A percentile compares a stretch with the other conserved stretches of the same genome.
phyloP scores from a whole-genome alignment of 2,797 vertebrate species.

The Pseudochirops corinnae region DNA sequence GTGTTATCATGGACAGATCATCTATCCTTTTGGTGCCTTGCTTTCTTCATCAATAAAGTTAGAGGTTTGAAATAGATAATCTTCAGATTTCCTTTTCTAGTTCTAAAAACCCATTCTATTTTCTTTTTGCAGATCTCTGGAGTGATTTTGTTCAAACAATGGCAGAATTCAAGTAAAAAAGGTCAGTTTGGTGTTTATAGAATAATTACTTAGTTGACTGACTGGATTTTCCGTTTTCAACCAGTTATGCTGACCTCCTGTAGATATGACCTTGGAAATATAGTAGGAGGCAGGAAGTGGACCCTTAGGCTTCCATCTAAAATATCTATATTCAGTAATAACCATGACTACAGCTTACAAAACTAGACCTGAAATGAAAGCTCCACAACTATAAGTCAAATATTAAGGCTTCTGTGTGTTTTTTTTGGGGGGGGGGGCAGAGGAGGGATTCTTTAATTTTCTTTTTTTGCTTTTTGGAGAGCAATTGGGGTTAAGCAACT shows the following conservation, averaged over 20 bases:
- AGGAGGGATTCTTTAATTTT: not conserved
- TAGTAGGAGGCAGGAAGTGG: not conserved
- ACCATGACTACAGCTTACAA: not conserved
- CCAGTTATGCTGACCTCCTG: not conserved
- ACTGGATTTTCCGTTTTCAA: constrained; percentile 5
- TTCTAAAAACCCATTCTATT: not conserved
- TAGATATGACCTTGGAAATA: not conserved
- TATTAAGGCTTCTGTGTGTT: not conserved
- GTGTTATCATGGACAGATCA: not conserved
- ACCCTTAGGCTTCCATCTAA: not conserved
- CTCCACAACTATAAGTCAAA: not conserved
- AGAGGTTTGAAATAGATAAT: not conserved
- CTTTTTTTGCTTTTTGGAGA: not conserved
- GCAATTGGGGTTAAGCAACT: too few species aligned
- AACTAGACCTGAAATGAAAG: not conserved
- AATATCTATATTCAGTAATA: not conserved
- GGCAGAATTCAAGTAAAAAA: not conserved
- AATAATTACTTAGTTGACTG: not conserved
- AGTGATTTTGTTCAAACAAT: not conserved
- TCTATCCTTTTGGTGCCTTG: not conserved
- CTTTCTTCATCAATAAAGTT: constrained; percentile 9
- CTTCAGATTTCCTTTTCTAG: not conserved
- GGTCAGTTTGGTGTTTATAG: not conserved
- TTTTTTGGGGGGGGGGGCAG: not conserved
- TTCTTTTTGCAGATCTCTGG: not conserved